Conservation (phyloP, 2,888 invertebrate genomes). For the Orchesellides sinensis region DNA sequence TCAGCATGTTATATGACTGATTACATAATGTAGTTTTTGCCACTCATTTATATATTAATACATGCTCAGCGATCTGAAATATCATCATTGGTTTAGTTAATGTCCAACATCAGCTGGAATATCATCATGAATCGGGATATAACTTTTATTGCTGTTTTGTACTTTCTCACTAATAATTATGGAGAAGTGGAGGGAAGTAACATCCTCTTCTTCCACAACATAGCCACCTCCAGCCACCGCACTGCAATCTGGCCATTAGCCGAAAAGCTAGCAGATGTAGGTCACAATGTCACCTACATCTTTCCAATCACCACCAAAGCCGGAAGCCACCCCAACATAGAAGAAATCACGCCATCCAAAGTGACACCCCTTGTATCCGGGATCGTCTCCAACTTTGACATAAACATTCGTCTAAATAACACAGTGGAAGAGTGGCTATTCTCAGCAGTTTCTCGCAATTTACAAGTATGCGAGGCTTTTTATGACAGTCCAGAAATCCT, state of each 20-base stretch:
- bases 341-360: conserved; percentile 36
- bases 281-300: conserved; percentile 53
- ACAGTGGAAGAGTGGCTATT: conserved; percentile 12
- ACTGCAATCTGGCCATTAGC: conserved; percentile 44
- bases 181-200: too few species aligned
- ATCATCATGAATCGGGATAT: too few species aligned
- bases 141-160: too few species aligned
- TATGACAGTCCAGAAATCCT: conserved; percentile 42
- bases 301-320: conserved; percentile 19
- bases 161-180: too few species aligned
- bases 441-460: background rate
- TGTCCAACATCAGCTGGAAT: too few species aligned
- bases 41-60: too few species aligned
- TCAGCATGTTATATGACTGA: too few species aligned
- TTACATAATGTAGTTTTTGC: too few species aligned
- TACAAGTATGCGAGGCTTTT: conserved; percentile 39
- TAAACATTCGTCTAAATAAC: conserved; percentile 16
- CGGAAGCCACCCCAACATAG: conserved; percentile 30
- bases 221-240: conserved; percentile 29
- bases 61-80: too few species aligned
- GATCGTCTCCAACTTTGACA: conserved; percentile 34
- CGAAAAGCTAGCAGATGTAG: conserved; percentile 32
- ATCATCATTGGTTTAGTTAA: too few species aligned
- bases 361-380: background rate
- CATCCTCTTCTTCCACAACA: conserved; percentile 34